Base-by-base conservation (phyloP, 2,888 invertebrate genomes). In the Periphyllus acericola region DNA sequence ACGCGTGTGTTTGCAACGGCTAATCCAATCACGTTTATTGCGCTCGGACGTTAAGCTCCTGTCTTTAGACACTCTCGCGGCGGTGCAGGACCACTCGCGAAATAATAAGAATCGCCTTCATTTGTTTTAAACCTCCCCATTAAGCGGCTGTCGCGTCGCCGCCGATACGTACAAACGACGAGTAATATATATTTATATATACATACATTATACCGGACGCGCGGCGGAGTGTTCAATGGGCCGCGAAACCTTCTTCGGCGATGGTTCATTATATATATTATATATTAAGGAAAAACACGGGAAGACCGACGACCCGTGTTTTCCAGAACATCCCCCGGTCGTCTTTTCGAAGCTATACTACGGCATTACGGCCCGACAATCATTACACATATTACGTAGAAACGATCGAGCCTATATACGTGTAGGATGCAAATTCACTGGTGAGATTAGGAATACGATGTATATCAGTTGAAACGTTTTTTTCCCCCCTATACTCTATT, bases 11-110 rank as follows among this genome's bases (percentile, higher is more conserved):
- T n/a, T 17, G 75, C 46, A 6, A 74, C n/a, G n/a, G 14, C 19
- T 52, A 52, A 86, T 86, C 71, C 79, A 86, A 86, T 86, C 86
- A 29, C 71, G 55, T 72, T 86, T 86, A 86, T 72, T 71, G 86
- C 79, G 34, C 36, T 55, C 71, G 85, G 55, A 72, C 80, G 71
- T 71, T 52, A 85, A 79, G 66, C 40, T 40, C 34, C 40, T 21
- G 68, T 1, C 55, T 46, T 21, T 36, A 34, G 46, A 6, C 17
- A n/a, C 74, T 78, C n/a, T n/a, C 36, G 17, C 60, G 17, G 25
- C 34, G n/a, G n/a, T 60, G 36, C 66, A 9, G 17, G 29, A 14
- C 17, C 29, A 32, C 71, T 46, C 25, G 34, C 71, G 71, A 40
- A 87, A 80, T 19, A 66, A 80, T 74, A 87, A 72, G 80, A 74